Evolutionary conservation across 1,140 invertebrate species (phyloP).

Genomic region (Hypothenemus hampei): DNA sequence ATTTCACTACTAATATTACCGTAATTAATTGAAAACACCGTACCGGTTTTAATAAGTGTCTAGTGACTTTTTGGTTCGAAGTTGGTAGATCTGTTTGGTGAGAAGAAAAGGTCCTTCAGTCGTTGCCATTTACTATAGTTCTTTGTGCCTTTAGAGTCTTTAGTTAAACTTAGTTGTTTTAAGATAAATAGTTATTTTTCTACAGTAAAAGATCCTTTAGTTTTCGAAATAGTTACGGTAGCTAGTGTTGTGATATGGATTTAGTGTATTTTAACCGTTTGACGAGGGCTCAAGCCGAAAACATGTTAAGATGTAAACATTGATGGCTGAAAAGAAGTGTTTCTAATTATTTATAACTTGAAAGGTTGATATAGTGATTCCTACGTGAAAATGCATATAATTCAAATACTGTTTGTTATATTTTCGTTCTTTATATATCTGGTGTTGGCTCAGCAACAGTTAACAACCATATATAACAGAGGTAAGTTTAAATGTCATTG

Average conservation of each 20-base stretch:
- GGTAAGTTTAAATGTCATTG: constrained; percentile 17
- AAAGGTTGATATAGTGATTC: no score
- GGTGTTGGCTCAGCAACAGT: no score
- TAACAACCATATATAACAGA: constrained; percentile 7
- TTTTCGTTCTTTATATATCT: no score
- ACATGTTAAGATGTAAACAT: constrained; percentile 22
- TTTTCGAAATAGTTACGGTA: neutral
- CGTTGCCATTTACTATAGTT: constrained; percentile 4
- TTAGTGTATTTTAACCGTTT: neutral
- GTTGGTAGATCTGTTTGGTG: neutral
- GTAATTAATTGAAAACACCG: no score
- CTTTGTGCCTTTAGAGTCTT: constrained; percentile 24
- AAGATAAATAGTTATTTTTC: no score
- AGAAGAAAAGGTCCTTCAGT: constrained; percentile 20
- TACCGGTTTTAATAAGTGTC: no score
- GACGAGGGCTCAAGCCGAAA: neutral
- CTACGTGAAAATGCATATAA: constrained; percentile 12
- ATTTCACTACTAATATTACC: no score
- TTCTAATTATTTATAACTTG: constrained; percentile 11
- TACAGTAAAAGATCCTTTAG: constrained; percentile 14
- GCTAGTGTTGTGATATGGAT: constrained; percentile 5
- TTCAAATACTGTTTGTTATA: neutral
- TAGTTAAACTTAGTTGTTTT: constrained; percentile 12
- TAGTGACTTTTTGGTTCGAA: no score
- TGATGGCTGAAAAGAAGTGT: constrained; percentile 11